A percentile compares a stretch with the other conserved stretches of the same genome.
phyloP scores from a whole-genome alignment of 2,113 vertebrate genomes.

The Calonectris borealis region DNA sequence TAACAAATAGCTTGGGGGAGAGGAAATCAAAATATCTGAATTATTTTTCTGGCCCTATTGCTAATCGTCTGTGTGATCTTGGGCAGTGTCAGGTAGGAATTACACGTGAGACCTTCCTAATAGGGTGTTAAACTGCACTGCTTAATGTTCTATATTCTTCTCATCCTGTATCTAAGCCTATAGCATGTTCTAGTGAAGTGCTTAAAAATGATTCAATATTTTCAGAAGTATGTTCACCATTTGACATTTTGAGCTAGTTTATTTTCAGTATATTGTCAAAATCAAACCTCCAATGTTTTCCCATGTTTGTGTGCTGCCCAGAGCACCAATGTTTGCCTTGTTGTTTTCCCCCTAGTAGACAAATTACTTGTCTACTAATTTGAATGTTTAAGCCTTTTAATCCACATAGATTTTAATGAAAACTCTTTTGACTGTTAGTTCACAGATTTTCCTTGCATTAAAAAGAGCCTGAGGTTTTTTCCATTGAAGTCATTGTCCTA shows the following conservation, averaged over 20 bases:
- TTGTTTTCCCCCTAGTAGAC: background rate
- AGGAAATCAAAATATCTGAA: background rate
- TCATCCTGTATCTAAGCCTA: background rate
- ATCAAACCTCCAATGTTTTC: background rate
- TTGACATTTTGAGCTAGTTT: slow-evolving; percentile 38
- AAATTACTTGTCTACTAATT: slow-evolving; percentile 22
- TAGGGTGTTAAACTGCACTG: background rate
- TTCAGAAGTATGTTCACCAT: background rate
- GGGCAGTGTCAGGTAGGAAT: background rate
- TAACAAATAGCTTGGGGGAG: background rate
- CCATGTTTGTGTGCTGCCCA: slow-evolving; percentile 31
- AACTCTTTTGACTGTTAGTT: slow-evolving; percentile 43
- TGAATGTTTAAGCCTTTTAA: slow-evolving; percentile 55
- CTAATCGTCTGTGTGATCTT: background rate
- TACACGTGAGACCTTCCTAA: background rate
- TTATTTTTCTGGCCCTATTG: background rate
- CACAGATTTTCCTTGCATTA: slow-evolving; percentile 44
- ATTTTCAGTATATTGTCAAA: slow-evolving; percentile 2
- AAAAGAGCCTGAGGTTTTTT: slow-evolving; percentile 32
- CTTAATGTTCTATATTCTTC: background rate
- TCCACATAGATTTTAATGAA: slow-evolving; percentile 46
- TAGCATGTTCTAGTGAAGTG: background rate
- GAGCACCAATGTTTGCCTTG: slow-evolving; percentile 26
- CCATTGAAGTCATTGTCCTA: background rate
- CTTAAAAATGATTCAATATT: background rate